Base-by-base conservation (phyloP, 2,888 invertebrate species). In the Cosmorhoe ocellata region DNA sequence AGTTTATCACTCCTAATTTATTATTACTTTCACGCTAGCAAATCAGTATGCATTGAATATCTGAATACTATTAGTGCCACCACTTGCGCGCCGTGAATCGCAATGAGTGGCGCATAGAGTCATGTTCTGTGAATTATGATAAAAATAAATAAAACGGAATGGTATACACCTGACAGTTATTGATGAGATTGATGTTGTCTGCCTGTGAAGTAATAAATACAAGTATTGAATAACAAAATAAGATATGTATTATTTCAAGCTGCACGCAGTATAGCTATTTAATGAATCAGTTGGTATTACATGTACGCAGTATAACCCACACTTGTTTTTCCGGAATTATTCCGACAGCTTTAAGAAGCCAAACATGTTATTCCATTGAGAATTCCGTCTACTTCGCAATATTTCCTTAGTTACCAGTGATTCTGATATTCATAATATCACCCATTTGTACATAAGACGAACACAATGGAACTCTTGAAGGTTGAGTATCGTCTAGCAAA, bases 31-130 rank as follows among this genome's bases (percentile, higher is more conserved):
- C 56, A 46, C 55, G 47, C 30, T 38, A 38, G 49, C 49, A 46
- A 55, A 65, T 61, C 58, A 63, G 63, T 62, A 63, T 63, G 59
- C 63, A 56, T 53, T 51, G 59, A 48, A 56, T 61, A 57, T 33
- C 53, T 57, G 60, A 56, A 60, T 58, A 49, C 38, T 54, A 57
- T 61, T 60, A 65, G 58, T 56, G 50, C 46, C 34, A 39, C 39
- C 38, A 47, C 44, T 48, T 34, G 34, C 56, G 49, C 47, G 58
- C 11, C 32, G 27, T 48, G 61, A 63, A 63, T 63, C 32, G 22
- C 43, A 57, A 61, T 58, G 51, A 54, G 38, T 56, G 51, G 40
- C 54, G 47, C 59, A 52, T 47, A 56, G 49, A 54, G 37, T 51
- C 45, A 52, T 58, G 51, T 39, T 42, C 46, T 55, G 43, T 53